Conservation (phyloP, 2,888 invertebrate species). For the Drosophila conformis region DNA sequence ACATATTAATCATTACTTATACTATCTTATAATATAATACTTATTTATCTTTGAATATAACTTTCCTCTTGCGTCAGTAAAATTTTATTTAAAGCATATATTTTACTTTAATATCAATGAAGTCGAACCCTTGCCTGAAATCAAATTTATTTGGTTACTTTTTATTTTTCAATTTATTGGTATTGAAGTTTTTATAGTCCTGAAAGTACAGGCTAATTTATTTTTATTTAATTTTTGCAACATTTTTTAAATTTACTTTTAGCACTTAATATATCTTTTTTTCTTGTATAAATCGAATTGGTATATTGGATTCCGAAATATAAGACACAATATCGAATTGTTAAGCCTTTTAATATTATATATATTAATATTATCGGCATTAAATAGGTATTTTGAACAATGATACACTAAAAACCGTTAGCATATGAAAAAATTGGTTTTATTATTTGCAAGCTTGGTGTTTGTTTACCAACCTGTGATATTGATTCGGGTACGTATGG, state of each 20-base stretch:
- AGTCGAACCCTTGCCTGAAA: not conserved
- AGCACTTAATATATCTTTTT: too few species aligned
- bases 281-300: too few species aligned
- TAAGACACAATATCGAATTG: not conserved
- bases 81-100: not conserved
- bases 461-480: not conserved
- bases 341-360: not conserved
- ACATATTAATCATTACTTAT: not conserved
- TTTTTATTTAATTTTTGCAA: not conserved
- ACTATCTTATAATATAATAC: not conserved
- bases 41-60: not conserved
- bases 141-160: not conserved
- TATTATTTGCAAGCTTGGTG: not conserved
- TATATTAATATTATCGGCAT: too few species aligned
- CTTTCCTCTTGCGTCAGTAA: not conserved
- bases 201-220: not conserved
- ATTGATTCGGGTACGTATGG: not conserved
- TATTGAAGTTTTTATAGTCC: not conserved
- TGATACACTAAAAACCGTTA: too few species aligned
- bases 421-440: too few species aligned
- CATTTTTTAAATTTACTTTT: too few species aligned
- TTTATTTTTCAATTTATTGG: too few species aligned
- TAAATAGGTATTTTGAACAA: too few species aligned
- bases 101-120: not conserved
- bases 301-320: too few species aligned